Base-by-base conservation (phyloP, 2,113 vertebrate genomes). In the Psilopogon haemacephalus region DNA sequence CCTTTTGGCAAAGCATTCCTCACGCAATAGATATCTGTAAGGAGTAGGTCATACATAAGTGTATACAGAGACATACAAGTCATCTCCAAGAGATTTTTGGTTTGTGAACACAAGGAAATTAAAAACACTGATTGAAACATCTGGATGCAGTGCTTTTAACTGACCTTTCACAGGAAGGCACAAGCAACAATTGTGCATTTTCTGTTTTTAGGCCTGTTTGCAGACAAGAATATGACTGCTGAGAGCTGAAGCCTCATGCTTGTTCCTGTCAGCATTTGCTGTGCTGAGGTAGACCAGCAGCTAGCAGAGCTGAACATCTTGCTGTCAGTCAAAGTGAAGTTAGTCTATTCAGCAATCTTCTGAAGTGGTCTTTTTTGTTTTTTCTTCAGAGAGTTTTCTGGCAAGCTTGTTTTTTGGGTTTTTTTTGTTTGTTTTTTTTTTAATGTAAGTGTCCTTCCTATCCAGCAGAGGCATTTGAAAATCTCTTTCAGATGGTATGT, bases 91-190 rank as follows among this genome's bases (percentile, higher is more conserved):
- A 46, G 27, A 19, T 4, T 3, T 52, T 82, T 46, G 35, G 9
- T 71, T 94, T 91, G n/a, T 56, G 79, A 91, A 35, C 60, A 77
- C 64, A 77, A 91, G 46, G 38, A 86, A 86, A 88, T 90, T 81
- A 80, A 46, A 93, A 94, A 46, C 79, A 86, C 46, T 38, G 75
- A 48, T 86, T 67, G 65, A 27, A 95, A 86, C 86, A 93, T 86
- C 83, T 88, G 83, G 69, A 35, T 21, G 12, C 40, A 69, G 27
- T 38, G 79, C n/a, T 73, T 81, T 86, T 28, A 48, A 84, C 78
- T 38, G n/a, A 30, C 18, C 56, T 42, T 70, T 63, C 40, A 70
- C 58, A 74, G 84, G 58, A 92, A 92, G 35, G 62, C 78, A 75
- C 38, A 23, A 50, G 35, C 3, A 46, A 77, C 56, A 54, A 23